Percentiles rank a stretch among this genome's conserved stretches.
Evolutionary conservation across 2,888 invertebrate genomes (phyloP).

Genomic region (Laspeyria flexula): DNA sequence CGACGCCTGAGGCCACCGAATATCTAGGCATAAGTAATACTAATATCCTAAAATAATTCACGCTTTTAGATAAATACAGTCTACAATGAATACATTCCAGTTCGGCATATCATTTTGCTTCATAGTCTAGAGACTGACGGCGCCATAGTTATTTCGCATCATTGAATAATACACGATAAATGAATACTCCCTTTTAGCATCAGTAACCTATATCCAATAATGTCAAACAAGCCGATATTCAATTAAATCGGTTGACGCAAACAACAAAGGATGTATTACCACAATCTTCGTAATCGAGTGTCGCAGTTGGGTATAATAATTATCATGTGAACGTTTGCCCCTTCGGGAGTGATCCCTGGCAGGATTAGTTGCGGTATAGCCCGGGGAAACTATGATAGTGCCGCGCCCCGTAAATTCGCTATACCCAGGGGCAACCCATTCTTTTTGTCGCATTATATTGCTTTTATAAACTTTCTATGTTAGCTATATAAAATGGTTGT

Average conservation of each 20-base stretch:
- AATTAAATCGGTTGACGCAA: slow-evolving; percentile 35
- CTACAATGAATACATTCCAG: too few relatives aligned
- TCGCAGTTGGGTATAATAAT: slow-evolving; percentile 55
- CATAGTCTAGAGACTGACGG: too few relatives aligned
- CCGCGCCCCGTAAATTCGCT: slow-evolving; percentile 48
- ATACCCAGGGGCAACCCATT: slow-evolving; percentile 33
- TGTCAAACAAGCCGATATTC: slow-evolving; percentile 10
- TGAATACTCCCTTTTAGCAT: neutral
- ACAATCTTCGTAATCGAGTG: slow-evolving; percentile 49
- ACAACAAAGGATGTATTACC: slow-evolving; percentile 42
- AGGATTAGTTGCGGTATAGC: slow-evolving; percentile 59
- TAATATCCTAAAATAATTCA: too few relatives aligned
- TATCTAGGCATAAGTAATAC: too few relatives aligned
- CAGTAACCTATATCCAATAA: slow-evolving; percentile 1
- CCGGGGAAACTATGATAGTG: slow-evolving; percentile 45
- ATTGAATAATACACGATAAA: neutral
- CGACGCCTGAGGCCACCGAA: too few relatives aligned
- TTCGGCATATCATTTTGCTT: too few relatives aligned
- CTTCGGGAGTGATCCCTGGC: slow-evolving; percentile 46
- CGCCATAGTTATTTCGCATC: too few relatives aligned
- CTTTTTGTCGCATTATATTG: slow-evolving; percentile 42
- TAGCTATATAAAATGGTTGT: slow-evolving; percentile 24
- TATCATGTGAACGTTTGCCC: slow-evolving; percentile 57
- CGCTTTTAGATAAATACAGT: too few relatives aligned
- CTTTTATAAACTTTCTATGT: slow-evolving; percentile 37